Conservation (phyloP, 2,113 vertebrate species). For the Cheilinus undulatus region DNA sequence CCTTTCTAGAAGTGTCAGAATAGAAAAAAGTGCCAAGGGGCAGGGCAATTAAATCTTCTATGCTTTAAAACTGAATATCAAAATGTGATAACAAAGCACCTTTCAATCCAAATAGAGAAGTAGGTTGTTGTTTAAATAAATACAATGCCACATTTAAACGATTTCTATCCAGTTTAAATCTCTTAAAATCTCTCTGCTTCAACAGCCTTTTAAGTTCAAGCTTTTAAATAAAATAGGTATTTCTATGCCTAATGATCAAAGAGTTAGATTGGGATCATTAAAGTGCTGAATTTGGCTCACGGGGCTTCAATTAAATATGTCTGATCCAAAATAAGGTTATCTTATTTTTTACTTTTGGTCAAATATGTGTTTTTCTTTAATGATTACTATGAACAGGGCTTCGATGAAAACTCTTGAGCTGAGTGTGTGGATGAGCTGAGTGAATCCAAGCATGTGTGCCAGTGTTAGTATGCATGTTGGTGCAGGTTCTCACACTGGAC, state of each 20-base stretch:
- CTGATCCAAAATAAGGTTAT: not conserved
- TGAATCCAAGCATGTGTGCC: not conserved
- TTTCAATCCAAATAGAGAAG: no score
- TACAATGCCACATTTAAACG: no score
- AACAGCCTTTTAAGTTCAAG: not conserved
- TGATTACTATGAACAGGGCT: not conserved
- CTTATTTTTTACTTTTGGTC: not conserved
- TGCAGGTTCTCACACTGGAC: constrained; percentile 79
- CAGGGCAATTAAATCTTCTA: no score
- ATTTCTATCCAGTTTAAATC: no score
- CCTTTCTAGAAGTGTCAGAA: constrained; percentile 12
- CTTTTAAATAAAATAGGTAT: not conserved
- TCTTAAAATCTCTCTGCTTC: not conserved
- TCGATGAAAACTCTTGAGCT: not conserved
- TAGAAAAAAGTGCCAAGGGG: not conserved
- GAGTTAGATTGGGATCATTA: not conserved
- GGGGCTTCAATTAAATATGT: not conserved
- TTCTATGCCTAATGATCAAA: not conserved
- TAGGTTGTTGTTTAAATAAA: no score
- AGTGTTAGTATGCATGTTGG: not conserved
- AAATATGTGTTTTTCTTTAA: not conserved
- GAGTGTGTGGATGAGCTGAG: not conserved
- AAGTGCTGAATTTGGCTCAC: not conserved
- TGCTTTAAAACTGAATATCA: no score
- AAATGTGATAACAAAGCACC: no score